phyloP scores from a whole-genome alignment of 2,797 vertebrate species.

The Mormyrus proboscirostris region DNA sequence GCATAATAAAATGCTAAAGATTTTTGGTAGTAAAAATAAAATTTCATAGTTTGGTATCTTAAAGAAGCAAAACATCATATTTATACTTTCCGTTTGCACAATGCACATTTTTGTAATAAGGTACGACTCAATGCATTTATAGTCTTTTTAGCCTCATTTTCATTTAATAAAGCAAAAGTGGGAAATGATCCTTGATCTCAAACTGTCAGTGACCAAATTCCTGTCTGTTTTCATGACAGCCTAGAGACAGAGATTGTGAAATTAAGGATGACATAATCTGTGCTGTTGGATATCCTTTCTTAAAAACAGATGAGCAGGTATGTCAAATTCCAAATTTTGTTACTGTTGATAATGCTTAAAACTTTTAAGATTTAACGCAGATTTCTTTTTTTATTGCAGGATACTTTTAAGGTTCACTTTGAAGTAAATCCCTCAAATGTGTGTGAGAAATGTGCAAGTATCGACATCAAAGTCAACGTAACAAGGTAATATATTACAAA shows the following conservation, averaged over 20 bases:
- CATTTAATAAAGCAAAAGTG: background rate
- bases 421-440: constrained; percentile 75
- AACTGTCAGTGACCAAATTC: background rate
- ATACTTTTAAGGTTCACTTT: constrained; percentile 76
- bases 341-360: background rate
- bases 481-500: constrained; percentile 69
- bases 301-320: constrained; percentile 69
- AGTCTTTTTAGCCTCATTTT: background rate
- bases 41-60: background rate
- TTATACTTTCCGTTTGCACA: background rate
- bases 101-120: background rate
- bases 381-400: constrained; percentile 56
- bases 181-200: background rate
- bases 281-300: constrained; percentile 87
- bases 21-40: background rate
- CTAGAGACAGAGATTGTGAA: constrained; percentile 71
- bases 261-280: constrained; percentile 72
- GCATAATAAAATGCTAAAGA: background rate
- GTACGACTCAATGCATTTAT: background rate
- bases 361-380: background rate
- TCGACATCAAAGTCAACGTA: constrained; percentile 69
- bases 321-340: constrained; percentile 20
- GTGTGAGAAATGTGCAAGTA: constrained; percentile 49
- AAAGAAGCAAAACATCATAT: background rate
- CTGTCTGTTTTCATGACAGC: constrained; percentile 51